Base-by-base conservation (phyloP, 2,797 vertebrate genomes). In the Benthosema pterotum region DNA sequence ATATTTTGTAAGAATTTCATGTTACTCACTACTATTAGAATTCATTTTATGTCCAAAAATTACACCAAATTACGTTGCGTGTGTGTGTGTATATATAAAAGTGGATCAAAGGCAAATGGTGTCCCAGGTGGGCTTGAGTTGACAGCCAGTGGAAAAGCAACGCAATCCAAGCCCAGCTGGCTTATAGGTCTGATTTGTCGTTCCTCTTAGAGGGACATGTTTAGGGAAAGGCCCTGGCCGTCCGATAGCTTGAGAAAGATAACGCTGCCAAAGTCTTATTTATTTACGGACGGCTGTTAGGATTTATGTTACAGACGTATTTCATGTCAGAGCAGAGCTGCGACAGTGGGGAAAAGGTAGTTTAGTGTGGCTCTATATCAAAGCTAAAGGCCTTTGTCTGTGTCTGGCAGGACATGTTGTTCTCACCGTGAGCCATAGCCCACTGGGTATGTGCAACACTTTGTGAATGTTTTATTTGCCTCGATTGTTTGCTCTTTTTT, bases 271-370 rank as follows among this genome's bases (percentile, higher is more conserved):
- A 86, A 77, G 61, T 83, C 62, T 70, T 81, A 84, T 89, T 83
- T 78, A 79, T 75, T n/a, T n/a, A n/a, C n/a, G 53, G 71, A 65
- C 69, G 78, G 57, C 65, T 70, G 60, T 62, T 70, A 55, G 63
- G 70, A 78, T 86, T 83, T 82, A 85, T 83, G 80, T 73, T 70
- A 72, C 68, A 75, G 60, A 76, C 77, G 72, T 81, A 77, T 84
- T 89, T 86, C 80, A 85, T 61, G 72, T 83, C 64, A 81, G 71
- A 85, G 88, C 72, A 85, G 73, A n/a, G n/a, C 74, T 75, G 83
- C 67, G 79, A 69, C 63, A 65, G 63, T 52, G 49, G 55, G n/a
- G n/a, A 55, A 63, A 55, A 68, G 56, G 63, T 60, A 69, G 55
- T 71, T 63, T n/a, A n/a, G n/a, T n/a, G n/a, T n/a, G 72, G 59